Evolutionary conservation across 2,888 invertebrate species (phyloP).

Genomic region (Coecobrya sp.): DNA sequence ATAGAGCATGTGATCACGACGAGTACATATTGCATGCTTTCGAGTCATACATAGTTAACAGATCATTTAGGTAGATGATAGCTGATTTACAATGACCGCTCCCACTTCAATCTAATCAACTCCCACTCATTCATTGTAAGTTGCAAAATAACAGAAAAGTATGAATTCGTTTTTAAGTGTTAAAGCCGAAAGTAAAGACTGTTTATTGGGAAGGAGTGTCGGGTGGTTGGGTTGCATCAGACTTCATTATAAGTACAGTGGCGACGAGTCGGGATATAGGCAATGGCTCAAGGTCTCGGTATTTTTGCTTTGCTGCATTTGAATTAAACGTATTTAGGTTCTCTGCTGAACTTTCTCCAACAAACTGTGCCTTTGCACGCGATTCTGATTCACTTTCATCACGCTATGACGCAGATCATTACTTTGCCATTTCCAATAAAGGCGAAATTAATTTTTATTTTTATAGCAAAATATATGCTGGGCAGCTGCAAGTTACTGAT

Average conservation of each 20-base stretch:
- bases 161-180: neutral
- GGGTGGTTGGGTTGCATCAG: neutral
- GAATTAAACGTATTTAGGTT: conserved; percentile 4
- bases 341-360: conserved; percentile 17
- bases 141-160: conserved; percentile 12
- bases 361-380: conserved; percentile 53
- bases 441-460: conserved; percentile 40
- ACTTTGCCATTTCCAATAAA: conserved; percentile 49
- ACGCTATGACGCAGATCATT: conserved; percentile 29
- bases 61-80: conserved; percentile 4
- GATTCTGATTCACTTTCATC: conserved; percentile 34
- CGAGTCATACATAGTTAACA: conserved; percentile 1
- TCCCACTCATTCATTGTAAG: conserved; percentile 17
- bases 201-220: conserved; percentile 9
- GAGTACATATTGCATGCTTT: conserved; percentile 15
- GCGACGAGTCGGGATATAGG: neutral
- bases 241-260: neutral
- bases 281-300: conserved; percentile 8
- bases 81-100: conserved; percentile 53
- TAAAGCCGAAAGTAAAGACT: neutral
- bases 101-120: conserved; percentile 52
- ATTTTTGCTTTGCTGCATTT: neutral
- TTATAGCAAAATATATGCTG: neutral
- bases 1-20: too few species aligned
- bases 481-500: conserved; percentile 20